A percentile compares a stretch with the other conserved stretches of the same genome.
phyloP scores from a whole-genome alignment of 2,797 vertebrate genomes.

The Brotogeris chrysoptera region DNA sequence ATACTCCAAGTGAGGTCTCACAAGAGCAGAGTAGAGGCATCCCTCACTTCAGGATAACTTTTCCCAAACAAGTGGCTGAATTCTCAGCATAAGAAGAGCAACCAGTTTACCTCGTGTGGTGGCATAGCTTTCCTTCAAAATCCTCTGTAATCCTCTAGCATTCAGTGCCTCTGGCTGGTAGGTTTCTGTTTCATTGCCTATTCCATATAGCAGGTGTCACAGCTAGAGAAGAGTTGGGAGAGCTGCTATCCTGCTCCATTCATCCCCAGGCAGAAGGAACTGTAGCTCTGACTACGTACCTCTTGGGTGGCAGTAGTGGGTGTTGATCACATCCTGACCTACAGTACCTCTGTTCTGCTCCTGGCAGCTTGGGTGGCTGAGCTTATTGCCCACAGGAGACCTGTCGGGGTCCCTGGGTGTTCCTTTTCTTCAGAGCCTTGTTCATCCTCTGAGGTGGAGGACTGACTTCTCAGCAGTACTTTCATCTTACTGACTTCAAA shows the following conservation, averaged over 20 bases:
- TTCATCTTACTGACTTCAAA: slow-evolving; percentile 3
- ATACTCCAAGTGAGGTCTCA: no score
- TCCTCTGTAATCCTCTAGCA: not conserved
- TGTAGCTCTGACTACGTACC: not conserved
- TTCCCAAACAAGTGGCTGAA: not conserved
- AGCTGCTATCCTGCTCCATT: not conserved
- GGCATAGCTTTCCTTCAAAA: not conserved
- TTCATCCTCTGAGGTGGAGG: not conserved
- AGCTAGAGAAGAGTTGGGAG: not conserved
- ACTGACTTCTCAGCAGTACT: not conserved
- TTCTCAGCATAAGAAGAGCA: not conserved
- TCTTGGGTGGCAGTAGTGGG: not conserved
- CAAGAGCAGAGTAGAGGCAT: not conserved
- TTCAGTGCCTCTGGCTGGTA: not conserved
- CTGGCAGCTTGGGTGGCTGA: not conserved
- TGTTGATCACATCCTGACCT: not conserved
- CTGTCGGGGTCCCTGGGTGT: not conserved
- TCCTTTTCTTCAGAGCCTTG: not conserved
- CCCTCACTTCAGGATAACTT: not conserved
- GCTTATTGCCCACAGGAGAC: not conserved
- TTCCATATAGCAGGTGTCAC: not conserved
- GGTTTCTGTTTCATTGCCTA: not conserved
- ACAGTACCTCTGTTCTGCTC: not conserved
- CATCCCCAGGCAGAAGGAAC: not conserved
- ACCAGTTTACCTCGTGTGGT: not conserved